Evolutionary conservation across 2,797 vertebrate species (phyloP), one percentile per base, ranked within the genome.

Genomic region (Macroramphosus scolopax): DNA sequence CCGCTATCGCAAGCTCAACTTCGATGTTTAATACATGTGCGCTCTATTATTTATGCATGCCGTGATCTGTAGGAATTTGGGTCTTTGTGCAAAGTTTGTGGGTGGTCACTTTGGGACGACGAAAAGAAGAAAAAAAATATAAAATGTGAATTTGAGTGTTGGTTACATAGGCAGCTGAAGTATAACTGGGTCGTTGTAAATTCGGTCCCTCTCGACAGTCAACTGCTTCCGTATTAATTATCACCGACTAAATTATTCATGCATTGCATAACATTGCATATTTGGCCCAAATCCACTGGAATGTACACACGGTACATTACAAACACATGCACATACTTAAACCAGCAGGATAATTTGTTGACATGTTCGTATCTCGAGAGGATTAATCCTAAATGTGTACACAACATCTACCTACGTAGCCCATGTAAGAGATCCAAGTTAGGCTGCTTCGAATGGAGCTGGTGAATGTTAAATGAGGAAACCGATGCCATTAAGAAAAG

Each of bases 1-100:
- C 24, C 14, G 70, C 81, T 69, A 82, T 76, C 64, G 18, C 70
- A 72, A 82, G 69, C 71, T 60, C 33, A 16, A 68, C 68, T 70
- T 63, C 59, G 6, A 89, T 87, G 76, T 82, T 86, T 90, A 83
- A 88, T 88, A 79, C 80, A 87, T 82, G 68, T 69, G 58, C 12
- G 47, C 68, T 85, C 38, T 69, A 84, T 85, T 85, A 88, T 88
- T 88, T 80, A 88, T 83, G 73, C 70, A 62, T 80, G 75, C 42
- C 43, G 58, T 77, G 77, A 77, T 83, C 62, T 71, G 64, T 74
- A 52, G 67, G 45, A 61, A 49, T 65, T 45, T 62, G 36, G 34
- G 40, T 34, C 60, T 56, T 52, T 44, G 45, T 66, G 60, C 51
- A 59, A 61, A 66, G 53, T 18, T 8, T 13, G n/a, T 32, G 10